A percentile compares a stretch with the other conserved stretches of the same genome.
These are phyloP conservation scores for Diplogasteroides magnus DNA, from an alignment of 1,140 invertebrate species.

Conservation along the genomic window DNA sequence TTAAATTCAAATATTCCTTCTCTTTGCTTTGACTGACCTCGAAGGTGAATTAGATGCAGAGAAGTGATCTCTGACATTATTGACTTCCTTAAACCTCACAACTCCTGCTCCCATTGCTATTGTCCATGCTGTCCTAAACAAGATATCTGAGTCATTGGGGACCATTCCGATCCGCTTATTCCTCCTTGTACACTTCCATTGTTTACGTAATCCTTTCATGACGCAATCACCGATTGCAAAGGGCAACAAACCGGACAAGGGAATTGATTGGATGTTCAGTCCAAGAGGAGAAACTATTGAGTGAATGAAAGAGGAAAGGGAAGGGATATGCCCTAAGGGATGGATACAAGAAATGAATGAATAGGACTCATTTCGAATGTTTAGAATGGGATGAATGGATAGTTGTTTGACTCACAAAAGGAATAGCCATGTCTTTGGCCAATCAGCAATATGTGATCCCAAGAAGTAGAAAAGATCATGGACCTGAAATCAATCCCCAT, in stretches of 20 bases:
- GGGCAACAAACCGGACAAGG: background rate
- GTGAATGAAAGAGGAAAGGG: slow-evolving; percentile 2
- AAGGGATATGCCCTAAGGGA: background rate
- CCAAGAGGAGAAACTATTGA: slow-evolving; percentile 19
- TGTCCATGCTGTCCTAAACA: slow-evolving; percentile 24
- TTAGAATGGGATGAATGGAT: background rate
- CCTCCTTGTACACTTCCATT: background rate
- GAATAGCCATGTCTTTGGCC: slow-evolving; percentile 20
- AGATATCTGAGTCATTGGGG: background rate
- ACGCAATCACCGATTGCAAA: background rate
- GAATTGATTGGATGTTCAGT: background rate
- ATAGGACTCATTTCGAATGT: slow-evolving; percentile 3
- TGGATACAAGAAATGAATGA: too few relatives aligned
- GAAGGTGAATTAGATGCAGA: background rate
- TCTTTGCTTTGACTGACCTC: background rate
- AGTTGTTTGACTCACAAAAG: slow-evolving; percentile 5
- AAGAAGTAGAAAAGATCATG: slow-evolving; percentile 31
- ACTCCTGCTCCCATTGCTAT: slow-evolving; percentile 40
- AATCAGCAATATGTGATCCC: slow-evolving; percentile 30
- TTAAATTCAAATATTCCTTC: too few relatives aligned
- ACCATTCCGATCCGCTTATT: background rate
- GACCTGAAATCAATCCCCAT: slow-evolving; percentile 23
- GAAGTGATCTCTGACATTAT: slow-evolving; percentile 54
- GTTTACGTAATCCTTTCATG: slow-evolving; percentile 1
- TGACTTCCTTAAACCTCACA: slow-evolving; percentile 52